Conservation (phyloP, 2,113 vertebrate species). For the Saguinus midas region DNA sequence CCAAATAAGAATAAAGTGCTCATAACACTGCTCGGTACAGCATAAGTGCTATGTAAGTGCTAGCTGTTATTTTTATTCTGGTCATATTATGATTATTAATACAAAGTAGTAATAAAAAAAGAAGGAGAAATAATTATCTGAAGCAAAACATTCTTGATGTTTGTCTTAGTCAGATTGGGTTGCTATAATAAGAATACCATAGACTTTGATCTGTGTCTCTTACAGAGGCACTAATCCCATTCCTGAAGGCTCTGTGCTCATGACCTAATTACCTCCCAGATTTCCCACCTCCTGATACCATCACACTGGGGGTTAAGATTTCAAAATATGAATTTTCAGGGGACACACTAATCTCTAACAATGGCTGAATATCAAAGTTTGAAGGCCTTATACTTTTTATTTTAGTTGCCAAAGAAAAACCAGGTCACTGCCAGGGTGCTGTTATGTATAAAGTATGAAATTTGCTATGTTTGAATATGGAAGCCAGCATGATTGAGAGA, state of each 20-base stretch:
- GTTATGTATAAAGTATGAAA: not conserved
- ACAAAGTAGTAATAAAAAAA: not conserved
- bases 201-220: not conserved
- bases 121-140: not conserved
- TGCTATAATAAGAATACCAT: not conserved
- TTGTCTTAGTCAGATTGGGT: not conserved
- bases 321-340: too few species aligned
- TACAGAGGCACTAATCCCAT: not conserved
- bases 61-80: not conserved
- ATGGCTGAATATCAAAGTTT: not conserved
- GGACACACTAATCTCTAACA: not conserved
- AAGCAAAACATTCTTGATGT: slow-evolving; percentile 22
- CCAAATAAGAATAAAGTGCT: not conserved
- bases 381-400: not conserved
- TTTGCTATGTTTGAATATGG: not conserved
- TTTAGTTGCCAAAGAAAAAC: not conserved
- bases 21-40: not conserved
- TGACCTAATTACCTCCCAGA: too few species aligned
- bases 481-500: not conserved
- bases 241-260: not conserved
- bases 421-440: not conserved
- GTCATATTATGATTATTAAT: not conserved
- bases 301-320: too few species aligned
- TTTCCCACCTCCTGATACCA: too few species aligned
- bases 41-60: not conserved